A percentile compares a stretch with the other conserved stretches of the same genome.
Conservation (phyloP, 2,113 vertebrate genomes). For the Albula goreensis region DNA sequence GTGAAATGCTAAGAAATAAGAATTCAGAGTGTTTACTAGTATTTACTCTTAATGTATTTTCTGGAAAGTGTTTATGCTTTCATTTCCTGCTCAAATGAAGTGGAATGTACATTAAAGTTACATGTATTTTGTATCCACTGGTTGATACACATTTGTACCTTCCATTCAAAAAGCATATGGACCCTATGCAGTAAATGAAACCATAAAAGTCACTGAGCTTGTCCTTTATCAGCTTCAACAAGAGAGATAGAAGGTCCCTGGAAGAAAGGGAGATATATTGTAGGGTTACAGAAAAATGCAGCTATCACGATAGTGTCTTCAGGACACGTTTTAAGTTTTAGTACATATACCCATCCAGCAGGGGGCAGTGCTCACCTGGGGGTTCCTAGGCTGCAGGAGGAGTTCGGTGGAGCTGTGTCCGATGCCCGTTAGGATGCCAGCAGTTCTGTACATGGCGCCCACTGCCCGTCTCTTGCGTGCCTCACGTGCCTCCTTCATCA, state of each 20-base stretch:
- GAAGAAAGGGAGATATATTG: no score
- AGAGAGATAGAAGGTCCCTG: not conserved
- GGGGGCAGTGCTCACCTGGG: conserved; percentile 60
- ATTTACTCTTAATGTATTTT: conserved; percentile 33
- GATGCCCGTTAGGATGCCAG: conserved; percentile 68
- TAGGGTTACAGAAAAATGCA: no score
- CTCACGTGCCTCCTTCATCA: conserved; percentile 70
- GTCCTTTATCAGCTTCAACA: not conserved
- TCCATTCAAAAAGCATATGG: not conserved
- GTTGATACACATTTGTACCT: not conserved
- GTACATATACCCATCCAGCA: not conserved
- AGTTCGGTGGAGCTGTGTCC: conserved; percentile 76
- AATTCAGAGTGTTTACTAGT: conserved; percentile 33
- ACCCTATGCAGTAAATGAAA: conserved; percentile 48
- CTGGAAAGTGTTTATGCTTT: conserved; percentile 45
- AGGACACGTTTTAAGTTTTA: not conserved
- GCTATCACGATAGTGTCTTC: no score
- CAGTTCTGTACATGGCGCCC: conserved; percentile 66
- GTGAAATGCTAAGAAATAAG: no score
- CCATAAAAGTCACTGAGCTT: conserved; percentile 29
- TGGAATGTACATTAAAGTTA: conserved; percentile 51
- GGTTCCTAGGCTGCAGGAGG: conserved; percentile 62
- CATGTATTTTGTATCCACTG: conserved; percentile 51
- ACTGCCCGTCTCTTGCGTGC: conserved; percentile 64
- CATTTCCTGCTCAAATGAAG: conserved; percentile 30